Conservation (phyloP, 1,140 invertebrate species). For the Lordiphosa collinella region DNA sequence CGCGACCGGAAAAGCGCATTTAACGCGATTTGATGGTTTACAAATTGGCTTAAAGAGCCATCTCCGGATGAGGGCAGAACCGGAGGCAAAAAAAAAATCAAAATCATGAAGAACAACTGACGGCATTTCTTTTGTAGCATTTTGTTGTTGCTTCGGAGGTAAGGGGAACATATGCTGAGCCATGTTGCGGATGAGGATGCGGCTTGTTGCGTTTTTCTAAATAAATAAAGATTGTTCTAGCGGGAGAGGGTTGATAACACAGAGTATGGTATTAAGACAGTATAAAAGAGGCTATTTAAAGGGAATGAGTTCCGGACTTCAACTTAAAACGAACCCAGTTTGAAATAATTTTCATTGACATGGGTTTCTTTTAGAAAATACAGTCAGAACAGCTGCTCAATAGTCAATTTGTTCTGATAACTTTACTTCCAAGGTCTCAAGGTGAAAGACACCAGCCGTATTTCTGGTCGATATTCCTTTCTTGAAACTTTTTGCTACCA, state of each 20-base stretch:
- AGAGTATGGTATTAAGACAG: slow-evolving; percentile 13
- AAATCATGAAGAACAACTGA: slow-evolving; percentile 37
- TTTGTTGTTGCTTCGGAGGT: slow-evolving; percentile 15
- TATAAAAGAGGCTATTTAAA: not conserved
- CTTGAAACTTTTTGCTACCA: not conserved
- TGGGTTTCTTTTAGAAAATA: no score
- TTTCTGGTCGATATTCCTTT: not conserved
- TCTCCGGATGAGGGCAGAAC: slow-evolving; percentile 25
- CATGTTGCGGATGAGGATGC: slow-evolving; percentile 53
- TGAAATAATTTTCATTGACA: no score
- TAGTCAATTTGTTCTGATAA: no score
- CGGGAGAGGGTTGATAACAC: slow-evolving; percentile 29
- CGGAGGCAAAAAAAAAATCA: slow-evolving; percentile 7
- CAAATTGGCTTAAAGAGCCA: slow-evolving; percentile 72
- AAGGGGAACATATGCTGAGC: slow-evolving; percentile 18
- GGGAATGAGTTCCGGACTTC: slow-evolving; percentile 9
- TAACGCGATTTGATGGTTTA: slow-evolving; percentile 77
- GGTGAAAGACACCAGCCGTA: no score
- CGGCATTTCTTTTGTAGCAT: slow-evolving; percentile 54
- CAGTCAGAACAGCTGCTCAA: no score
- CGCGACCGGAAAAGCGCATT: slow-evolving; percentile 74
- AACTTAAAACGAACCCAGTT: not conserved
- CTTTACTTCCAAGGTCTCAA: no score
- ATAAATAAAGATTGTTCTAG: slow-evolving; percentile 55
- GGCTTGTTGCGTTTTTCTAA: slow-evolving; percentile 45